phyloP scores from a whole-genome alignment of 2,888 invertebrate species.

The Carcina quercana region DNA sequence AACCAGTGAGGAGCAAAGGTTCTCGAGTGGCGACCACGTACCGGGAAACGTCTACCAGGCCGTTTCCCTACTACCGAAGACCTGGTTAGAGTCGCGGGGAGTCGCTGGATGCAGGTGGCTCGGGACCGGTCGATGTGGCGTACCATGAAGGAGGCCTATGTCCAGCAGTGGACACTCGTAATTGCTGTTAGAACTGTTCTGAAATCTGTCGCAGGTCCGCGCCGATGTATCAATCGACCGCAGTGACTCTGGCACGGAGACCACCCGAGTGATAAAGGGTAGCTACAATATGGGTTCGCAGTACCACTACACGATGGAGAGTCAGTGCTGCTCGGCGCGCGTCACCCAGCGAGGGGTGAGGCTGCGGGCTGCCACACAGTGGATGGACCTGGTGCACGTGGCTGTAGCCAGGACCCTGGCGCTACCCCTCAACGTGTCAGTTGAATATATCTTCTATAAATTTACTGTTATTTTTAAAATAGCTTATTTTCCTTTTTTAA shows the following conservation, averaged over 20 bases:
- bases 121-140: too few relatives aligned
- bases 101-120: too few relatives aligned
- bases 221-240: slow-evolving; percentile 41
- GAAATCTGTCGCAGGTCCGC: slow-evolving; percentile 48
- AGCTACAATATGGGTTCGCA: slow-evolving; percentile 73
- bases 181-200: neutral
- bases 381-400: slow-evolving; percentile 75
- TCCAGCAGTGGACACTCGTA: too few relatives aligned
- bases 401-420: slow-evolving; percentile 69
- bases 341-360: slow-evolving; percentile 16
- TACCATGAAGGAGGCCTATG: too few relatives aligned
- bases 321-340: slow-evolving; percentile 69
- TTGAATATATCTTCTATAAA: too few relatives aligned
- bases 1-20: too few relatives aligned
- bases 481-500: too few relatives aligned
- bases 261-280: slow-evolving; percentile 72
- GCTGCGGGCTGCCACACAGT: slow-evolving; percentile 75
- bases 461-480: too few relatives aligned
- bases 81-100: too few relatives aligned
- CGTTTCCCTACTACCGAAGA: too few relatives aligned
- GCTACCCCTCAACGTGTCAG: slow-evolving; percentile 76
- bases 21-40: too few relatives aligned
- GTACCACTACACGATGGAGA: slow-evolving; percentile 87
- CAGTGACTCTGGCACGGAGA: slow-evolving; percentile 44
- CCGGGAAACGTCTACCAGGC: too few relatives aligned